A percentile compares a stretch with the other conserved stretches of the same genome.
These are phyloP conservation scores for Thalpophila matura DNA, from an alignment of 2,888 invertebrate species.

Conservation along the genomic window DNA sequence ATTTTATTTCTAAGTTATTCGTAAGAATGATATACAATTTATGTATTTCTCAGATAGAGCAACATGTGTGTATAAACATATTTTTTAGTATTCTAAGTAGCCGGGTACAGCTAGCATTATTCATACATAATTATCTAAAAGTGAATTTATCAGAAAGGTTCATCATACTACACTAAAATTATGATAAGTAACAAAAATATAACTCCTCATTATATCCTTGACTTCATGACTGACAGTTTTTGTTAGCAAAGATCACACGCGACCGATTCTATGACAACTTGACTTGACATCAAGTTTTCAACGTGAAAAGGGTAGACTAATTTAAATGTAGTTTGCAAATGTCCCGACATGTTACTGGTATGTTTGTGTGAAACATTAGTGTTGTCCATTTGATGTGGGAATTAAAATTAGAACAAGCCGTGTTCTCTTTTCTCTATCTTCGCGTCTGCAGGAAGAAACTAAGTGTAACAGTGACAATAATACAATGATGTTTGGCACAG, in stretches of 20 bases:
- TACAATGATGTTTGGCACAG: too few relatives aligned
- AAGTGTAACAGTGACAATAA: neutral
- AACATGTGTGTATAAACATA: too few relatives aligned
- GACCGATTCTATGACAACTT: slow-evolving; percentile 16
- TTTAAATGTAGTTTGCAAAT: slow-evolving; percentile 32
- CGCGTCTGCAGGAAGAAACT: neutral
- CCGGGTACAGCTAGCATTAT: too few relatives aligned
- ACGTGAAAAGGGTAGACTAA: slow-evolving; percentile 45
- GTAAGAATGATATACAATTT: too few relatives aligned
- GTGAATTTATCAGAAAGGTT: neutral
- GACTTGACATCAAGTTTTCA: slow-evolving; percentile 21
- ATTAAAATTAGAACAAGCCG: neutral
- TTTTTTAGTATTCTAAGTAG: too few relatives aligned
- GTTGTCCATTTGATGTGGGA: neutral
- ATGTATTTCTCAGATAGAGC: too few relatives aligned
- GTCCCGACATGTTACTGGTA: slow-evolving; percentile 9
- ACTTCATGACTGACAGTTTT: slow-evolving; percentile 13
- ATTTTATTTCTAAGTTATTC: too few relatives aligned
- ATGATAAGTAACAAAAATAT: slow-evolving; percentile 2
- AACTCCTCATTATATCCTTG: slow-evolving; percentile 10
- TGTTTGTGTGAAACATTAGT: slow-evolving; percentile 4
- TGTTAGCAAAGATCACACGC: slow-evolving; percentile 8
- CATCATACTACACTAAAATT: neutral
- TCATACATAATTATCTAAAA: too few relatives aligned
- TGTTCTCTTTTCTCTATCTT: neutral